Conservation (phyloP, 2,113 vertebrate genomes). For the Leptobrachium leishanense region DNA sequence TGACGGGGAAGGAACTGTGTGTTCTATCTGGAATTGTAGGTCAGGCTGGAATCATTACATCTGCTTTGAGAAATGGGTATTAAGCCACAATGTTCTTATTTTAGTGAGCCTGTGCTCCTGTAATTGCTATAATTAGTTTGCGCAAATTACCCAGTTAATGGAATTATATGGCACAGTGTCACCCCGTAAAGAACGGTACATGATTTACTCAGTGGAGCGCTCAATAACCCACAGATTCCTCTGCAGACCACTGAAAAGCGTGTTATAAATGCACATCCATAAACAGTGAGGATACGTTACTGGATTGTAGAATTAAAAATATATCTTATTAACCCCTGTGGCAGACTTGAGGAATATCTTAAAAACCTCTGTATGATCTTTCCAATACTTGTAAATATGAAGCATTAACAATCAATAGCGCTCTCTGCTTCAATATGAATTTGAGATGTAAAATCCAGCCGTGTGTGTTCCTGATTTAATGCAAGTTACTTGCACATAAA, state of each 20-base stretch:
- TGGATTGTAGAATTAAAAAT: not conserved
- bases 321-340: not conserved
- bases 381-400: too few species aligned
- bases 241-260: not conserved
- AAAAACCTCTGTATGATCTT: too few species aligned
- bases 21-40: slow-evolving; percentile 41
- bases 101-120: slow-evolving; percentile 23
- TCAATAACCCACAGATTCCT: slow-evolving; percentile 1
- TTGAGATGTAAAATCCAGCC: too few species aligned
- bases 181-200: slow-evolving; percentile 14
- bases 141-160: slow-evolving; percentile 41
- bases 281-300: not conserved
- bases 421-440: too few species aligned
- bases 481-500: too few species aligned
- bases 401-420: too few species aligned
- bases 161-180: slow-evolving; percentile 32
- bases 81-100: slow-evolving; percentile 19
- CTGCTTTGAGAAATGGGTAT: slow-evolving; percentile 34
- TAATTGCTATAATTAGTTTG: slow-evolving; percentile 48
- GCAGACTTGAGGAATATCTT: not conserved
- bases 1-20: slow-evolving; percentile 23
- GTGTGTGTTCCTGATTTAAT: too few species aligned
- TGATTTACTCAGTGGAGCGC: slow-evolving; percentile 27
- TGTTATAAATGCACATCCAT: not conserved
- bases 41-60: slow-evolving; percentile 34